Conservation (phyloP, 2,113 vertebrate species). For the Fregata magnificens region DNA sequence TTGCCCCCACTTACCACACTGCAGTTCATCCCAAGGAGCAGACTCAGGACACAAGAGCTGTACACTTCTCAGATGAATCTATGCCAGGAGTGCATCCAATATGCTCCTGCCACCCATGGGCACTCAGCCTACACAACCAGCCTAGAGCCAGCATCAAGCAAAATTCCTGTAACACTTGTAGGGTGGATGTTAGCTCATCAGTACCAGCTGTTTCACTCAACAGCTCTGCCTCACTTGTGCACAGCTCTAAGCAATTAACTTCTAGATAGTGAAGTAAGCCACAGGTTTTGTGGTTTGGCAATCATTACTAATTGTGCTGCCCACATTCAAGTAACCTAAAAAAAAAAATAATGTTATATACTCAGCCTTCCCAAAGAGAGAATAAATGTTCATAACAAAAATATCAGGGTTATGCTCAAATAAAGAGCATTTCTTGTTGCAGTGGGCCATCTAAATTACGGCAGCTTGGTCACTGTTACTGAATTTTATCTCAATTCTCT, state of each 20-base stretch:
- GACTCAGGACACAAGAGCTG: fast-evolving
- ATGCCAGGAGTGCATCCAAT: fast-evolving
- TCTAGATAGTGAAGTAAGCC: not conserved
- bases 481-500: not conserved
- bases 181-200: fast-evolving
- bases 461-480: not conserved
- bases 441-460: not conserved
- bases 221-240: not conserved
- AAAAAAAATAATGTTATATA: too few species aligned
- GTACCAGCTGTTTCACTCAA: not conserved
- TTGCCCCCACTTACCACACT: fast-evolving
- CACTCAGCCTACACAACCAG: fast-evolving
- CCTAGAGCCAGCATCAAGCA: fast-evolving
- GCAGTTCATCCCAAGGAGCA: fast-evolving
- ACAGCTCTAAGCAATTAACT: not conserved
- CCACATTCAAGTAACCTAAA: not conserved
- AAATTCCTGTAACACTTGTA: fast-evolving
- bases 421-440: not conserved
- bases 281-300: not conserved
- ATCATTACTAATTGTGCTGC: not conserved
- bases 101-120: fast-evolving
- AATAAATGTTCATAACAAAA: not conserved
- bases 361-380: not conserved
- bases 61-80: fast-evolving
- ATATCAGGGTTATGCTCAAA: not conserved